A percentile compares a stretch with the other conserved stretches of the same genome.
Conservation (phyloP, 2,888 invertebrate genomes). For the Xestia c-nigrum region DNA sequence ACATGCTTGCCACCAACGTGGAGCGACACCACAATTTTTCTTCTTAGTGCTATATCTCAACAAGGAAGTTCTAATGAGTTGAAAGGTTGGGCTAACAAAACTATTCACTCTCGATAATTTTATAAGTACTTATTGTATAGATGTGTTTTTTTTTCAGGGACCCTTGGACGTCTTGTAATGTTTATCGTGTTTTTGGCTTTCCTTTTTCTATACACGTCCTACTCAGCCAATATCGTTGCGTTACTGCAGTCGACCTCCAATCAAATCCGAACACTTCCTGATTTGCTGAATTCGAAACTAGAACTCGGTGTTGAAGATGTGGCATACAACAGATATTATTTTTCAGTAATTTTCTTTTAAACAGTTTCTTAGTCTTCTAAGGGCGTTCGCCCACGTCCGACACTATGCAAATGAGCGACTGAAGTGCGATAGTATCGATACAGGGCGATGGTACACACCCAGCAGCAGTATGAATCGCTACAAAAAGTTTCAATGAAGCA, state of each 20-base stretch:
- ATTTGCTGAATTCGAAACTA: conserved; percentile 92
- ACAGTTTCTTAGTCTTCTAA: background rate
- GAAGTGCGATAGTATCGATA: background rate
- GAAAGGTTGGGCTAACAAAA: conserved; percentile 68
- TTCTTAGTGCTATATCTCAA: conserved; percentile 91
- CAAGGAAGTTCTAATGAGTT: conserved; percentile 88
- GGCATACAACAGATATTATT: conserved; percentile 91
- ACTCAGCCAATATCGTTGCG: conserved; percentile 94
- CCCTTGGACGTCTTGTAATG: conserved; percentile 90
- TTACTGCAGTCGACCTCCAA: conserved; percentile 93
- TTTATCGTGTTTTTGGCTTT: conserved; percentile 91
- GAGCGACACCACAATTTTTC: conserved; percentile 88
- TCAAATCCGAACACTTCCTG: conserved; percentile 91
- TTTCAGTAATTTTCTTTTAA: conserved; percentile 84
- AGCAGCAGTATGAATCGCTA: background rate
- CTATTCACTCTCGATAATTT: background rate
- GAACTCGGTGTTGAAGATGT: conserved; percentile 92
- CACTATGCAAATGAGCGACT: background rate
- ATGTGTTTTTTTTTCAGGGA: conserved; percentile 72
- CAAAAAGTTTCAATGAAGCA: background rate
- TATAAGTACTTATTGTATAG: background rate
- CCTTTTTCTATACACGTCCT: conserved; percentile 93
- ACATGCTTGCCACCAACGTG: conserved; percentile 75
- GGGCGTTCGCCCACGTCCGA: background rate
- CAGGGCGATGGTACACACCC: background rate